These are phyloP conservation scores for Ammodytes dubius DNA, from an alignment of 2,113 vertebrate genomes.

Conservation along the genomic window DNA sequence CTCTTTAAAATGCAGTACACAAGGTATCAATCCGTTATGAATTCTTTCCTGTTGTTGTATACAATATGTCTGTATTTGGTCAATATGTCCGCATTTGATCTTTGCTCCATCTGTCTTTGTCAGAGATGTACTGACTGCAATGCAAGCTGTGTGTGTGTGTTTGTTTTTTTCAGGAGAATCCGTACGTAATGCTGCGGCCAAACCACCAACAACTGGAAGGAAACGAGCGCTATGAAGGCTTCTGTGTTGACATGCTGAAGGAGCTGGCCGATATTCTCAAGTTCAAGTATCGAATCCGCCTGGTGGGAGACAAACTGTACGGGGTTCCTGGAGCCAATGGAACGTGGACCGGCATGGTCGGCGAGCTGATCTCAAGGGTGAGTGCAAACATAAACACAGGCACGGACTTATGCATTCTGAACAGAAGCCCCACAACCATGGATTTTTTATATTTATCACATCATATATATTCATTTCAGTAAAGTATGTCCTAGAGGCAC, in stretches of 20 bases:
- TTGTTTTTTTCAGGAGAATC: constrained; percentile 94
- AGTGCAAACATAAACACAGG: constrained; percentile 12
- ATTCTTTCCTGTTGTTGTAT: not conserved
- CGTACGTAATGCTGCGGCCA: constrained; percentile 96
- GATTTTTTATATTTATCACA: not conserved
- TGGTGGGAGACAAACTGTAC: constrained; percentile 93
- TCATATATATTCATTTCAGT: not conserved
- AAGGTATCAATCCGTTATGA: not conserved
- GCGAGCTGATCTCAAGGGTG: constrained; percentile 96
- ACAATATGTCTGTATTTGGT: not conserved
- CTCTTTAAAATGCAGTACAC: not conserved
- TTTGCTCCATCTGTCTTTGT: not conserved
- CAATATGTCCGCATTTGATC: not conserved
- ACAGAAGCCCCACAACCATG: constrained; percentile 3
- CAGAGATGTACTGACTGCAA: not conserved
- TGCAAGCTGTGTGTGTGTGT: not conserved
- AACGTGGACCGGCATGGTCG: constrained; percentile 97
- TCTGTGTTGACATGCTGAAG: constrained; percentile 98
- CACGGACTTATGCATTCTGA: not conserved
- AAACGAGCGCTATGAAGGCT: constrained; percentile 96
- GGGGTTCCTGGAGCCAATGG: constrained; percentile 94
- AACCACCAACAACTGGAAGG: constrained; percentile 96
- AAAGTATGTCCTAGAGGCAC: not conserved
- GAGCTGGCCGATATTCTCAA: constrained; percentile 95
- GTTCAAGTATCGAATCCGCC: constrained; percentile 96